phyloP scores from a whole-genome alignment of 64 coral and sea anemone species.

The Pocillopora verrucosa region DNA sequence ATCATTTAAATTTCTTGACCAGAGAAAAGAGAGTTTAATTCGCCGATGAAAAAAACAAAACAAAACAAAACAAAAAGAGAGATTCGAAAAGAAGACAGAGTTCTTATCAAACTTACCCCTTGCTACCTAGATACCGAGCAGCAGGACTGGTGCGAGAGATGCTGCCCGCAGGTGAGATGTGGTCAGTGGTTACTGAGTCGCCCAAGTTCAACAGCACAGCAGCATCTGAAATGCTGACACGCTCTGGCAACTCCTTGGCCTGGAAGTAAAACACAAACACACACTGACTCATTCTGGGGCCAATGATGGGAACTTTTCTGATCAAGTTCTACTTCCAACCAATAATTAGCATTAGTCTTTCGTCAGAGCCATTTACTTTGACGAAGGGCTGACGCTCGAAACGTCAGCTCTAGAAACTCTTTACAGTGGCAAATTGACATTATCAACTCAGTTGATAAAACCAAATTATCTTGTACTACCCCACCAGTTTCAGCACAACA shows the following conservation, averaged over 20 bases:
- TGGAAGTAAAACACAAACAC: background rate
- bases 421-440: no score
- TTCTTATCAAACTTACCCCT: conserved; percentile 67
- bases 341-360: no score
- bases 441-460: no score
- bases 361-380: no score
- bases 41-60: no score
- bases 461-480: no score
- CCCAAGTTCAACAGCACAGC: conserved; percentile 92
- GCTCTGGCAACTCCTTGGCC: conserved; percentile 56
- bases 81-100: background rate
- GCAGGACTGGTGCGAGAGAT: conserved; percentile 95
- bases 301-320: background rate
- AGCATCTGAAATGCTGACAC: conserved; percentile 68
- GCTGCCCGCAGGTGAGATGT: conserved; percentile 97
- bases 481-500: no score
- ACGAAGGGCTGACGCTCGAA: no score
- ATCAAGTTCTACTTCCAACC: no score
- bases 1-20: no score
- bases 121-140: conserved; percentile 76
- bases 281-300: background rate
- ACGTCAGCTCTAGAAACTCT: no score
- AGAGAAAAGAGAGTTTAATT: background rate
- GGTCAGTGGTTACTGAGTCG: conserved; percentile 95
- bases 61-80: no score